Evolutionary conservation across 2,113 vertebrate species (phyloP).

Genomic region (Pantherophis guttatus): DNA sequence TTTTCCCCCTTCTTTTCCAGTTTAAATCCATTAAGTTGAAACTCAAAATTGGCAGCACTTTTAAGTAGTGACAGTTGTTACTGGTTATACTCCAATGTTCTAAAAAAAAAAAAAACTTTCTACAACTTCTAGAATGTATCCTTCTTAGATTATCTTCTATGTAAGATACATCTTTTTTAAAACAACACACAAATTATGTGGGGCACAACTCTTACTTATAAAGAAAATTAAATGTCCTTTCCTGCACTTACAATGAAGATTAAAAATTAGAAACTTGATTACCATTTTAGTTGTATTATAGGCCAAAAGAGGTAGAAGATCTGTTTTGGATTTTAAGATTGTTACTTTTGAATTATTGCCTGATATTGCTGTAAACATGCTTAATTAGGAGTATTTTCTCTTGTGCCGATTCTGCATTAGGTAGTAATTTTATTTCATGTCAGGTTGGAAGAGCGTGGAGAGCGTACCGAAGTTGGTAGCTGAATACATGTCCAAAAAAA

Average conservation of each 20-base stretch:
- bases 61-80: neutral
- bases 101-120: neutral
- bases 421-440: conserved; percentile 29
- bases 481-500: conserved; percentile 80
- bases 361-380: neutral
- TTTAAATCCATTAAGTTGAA: neutral
- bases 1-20: neutral
- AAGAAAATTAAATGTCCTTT: neutral
- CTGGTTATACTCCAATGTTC: neutral
- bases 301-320: neutral
- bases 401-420: neutral
- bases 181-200: neutral
- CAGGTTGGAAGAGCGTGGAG: conserved; percentile 80
- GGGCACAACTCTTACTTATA: neutral
- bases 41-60: neutral
- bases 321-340: accelerated
- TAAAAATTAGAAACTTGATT: neutral
- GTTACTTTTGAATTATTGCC: neutral
- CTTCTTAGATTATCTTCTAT: neutral
- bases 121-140: neutral
- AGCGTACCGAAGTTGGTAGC: conserved; percentile 75
- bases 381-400: neutral
- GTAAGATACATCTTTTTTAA: neutral
- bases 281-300: neutral
- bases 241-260: neutral